Percentiles rank a stretch among this genome's conserved stretches.
phyloP scores from a whole-genome alignment of 2,797 vertebrate species.

The Poecilia gillii region DNA sequence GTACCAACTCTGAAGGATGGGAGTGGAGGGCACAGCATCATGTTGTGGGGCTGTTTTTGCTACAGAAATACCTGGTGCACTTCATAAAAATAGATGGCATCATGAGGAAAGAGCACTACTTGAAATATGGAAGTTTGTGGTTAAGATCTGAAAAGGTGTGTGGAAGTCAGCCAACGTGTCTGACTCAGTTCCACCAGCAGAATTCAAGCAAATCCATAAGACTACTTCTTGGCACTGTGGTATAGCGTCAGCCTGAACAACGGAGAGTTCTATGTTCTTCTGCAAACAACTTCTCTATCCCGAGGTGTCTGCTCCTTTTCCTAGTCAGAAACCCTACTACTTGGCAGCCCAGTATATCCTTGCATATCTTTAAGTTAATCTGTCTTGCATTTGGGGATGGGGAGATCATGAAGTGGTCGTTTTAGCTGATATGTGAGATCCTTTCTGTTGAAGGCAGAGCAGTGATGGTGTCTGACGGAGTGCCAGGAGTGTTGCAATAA shows the following conservation, averaged over 20 bases:
- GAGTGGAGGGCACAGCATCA: background rate
- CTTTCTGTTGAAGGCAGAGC: background rate
- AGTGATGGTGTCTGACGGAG: background rate
- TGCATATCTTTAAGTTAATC: background rate
- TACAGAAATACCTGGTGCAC: too few species aligned
- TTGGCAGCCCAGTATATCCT: background rate
- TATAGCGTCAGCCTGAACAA: background rate
- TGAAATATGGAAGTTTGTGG: background rate
- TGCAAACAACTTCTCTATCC: background rate
- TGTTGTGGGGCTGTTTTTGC: background rate
- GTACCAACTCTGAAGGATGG: background rate
- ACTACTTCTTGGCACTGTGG: background rate
- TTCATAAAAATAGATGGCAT: too few species aligned
- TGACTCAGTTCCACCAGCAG: background rate
- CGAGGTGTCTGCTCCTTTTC: background rate
- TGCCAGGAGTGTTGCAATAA: background rate
- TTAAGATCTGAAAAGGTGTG: background rate
- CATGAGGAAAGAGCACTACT: too few species aligned
- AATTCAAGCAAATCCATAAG: background rate
- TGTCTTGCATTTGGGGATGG: background rate
- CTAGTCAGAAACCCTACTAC: background rate
- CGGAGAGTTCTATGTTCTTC: background rate
- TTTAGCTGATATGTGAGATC: background rate
- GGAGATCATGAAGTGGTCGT: background rate
- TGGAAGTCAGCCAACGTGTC: background rate